phyloP scores from a whole-genome alignment of 2,113 vertebrate species.

The Pterophyllum scalare region DNA sequence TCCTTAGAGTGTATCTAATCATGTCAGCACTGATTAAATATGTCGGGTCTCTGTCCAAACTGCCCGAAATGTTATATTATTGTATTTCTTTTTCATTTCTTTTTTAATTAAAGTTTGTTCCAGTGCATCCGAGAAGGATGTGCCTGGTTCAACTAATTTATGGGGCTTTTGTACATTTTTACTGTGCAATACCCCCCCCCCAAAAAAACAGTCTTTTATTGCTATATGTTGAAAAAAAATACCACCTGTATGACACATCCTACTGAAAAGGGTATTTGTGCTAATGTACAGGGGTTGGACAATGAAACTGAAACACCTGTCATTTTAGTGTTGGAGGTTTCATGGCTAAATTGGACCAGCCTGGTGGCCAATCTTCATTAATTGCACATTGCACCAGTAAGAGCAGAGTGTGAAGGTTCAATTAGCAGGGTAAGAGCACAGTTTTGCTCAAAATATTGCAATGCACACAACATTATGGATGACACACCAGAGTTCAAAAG shows the following conservation, averaged over 20 bases:
- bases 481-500: no score
- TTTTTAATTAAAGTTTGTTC: not conserved
- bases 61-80: not conserved
- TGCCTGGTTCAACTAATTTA: constrained; percentile 4
- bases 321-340: no score
- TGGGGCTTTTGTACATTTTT: not conserved
- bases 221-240: not conserved
- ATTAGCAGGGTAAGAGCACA: no score
- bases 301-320: no score
- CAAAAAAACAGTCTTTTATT: not conserved
- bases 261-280: not conserved
- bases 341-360: no score
- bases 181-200: not conserved
- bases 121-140: not conserved
- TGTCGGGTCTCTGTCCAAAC: not conserved
- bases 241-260: constrained; percentile 10
- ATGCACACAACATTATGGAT: no score
- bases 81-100: not conserved
- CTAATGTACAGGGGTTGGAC: no score
- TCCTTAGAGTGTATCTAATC: not conserved
- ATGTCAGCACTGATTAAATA: not conserved
- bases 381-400: no score
- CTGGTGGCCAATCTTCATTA: no score
- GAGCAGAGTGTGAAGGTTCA: no score
- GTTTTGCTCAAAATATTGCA: no score